Evolutionary conservation across 2,797 vertebrate species (phyloP).

Genomic region (Denticeps clupeoides): DNA sequence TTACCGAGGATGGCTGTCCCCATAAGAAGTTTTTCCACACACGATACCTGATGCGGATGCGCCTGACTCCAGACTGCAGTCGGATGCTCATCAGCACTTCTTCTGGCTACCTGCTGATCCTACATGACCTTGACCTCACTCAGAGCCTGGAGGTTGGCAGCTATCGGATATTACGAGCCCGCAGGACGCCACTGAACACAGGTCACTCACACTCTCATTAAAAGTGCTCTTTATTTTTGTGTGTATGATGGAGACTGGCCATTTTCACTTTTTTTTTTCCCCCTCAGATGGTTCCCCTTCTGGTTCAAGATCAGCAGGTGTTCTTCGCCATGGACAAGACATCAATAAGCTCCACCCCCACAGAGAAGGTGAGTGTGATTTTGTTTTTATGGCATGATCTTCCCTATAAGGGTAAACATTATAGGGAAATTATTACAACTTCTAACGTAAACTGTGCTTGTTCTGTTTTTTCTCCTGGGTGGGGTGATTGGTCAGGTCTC

Average conservation of each 20-base stretch:
- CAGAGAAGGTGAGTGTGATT: slow-evolving; percentile 72
- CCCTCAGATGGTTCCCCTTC: slow-evolving; percentile 71
- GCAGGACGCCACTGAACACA: slow-evolving; percentile 79
- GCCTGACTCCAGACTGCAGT: slow-evolving; percentile 93
- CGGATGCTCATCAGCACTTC: slow-evolving; percentile 99
- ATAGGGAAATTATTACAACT: too few relatives aligned
- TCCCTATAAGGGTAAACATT: too few relatives aligned
- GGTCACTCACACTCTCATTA: slow-evolving; percentile 45
- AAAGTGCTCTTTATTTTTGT: too few relatives aligned
- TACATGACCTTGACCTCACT: slow-evolving; percentile 93
- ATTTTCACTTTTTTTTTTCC: not conserved
- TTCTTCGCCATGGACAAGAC: slow-evolving; percentile 75
- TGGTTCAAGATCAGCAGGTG: slow-evolving; percentile 65
- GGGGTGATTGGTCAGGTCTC: slow-evolving; percentile 56
- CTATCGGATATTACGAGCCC: slow-evolving; percentile 86
- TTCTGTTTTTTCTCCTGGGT: not conserved
- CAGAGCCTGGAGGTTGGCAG: slow-evolving; percentile 95
- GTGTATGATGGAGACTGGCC: too few relatives aligned
- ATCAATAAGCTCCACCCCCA: slow-evolving; percentile 77
- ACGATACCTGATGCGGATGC: slow-evolving; percentile 96
- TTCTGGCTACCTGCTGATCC: slow-evolving; percentile 92
- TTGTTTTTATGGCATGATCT: not conserved
- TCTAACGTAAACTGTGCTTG: too few relatives aligned
- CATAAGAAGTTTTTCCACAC: slow-evolving; percentile 99
- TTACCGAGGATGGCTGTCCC: slow-evolving; percentile 95